phyloP scores from a whole-genome alignment of 53 echinoderm and acorn worm species.

The Temnopleurus reevesii region DNA sequence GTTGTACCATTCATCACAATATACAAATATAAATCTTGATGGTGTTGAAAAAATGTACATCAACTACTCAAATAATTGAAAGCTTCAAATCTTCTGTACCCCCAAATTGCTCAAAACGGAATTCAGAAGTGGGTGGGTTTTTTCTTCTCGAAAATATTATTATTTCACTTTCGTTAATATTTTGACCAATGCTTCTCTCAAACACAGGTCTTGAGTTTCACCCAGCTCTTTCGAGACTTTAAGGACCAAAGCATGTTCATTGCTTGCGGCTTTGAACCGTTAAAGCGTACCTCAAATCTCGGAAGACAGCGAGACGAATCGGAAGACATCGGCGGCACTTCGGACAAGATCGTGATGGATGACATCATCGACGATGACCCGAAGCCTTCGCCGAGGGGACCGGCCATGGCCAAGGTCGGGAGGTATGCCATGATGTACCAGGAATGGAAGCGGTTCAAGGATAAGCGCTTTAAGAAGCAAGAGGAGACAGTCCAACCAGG shows the following conservation, averaged over 20 bases:
- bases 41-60: too few species aligned
- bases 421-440: conserved; percentile 60
- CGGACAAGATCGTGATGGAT: conserved; percentile 32
- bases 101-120: too few species aligned
- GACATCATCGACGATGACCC: conserved; percentile 35
- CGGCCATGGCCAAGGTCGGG: conserved; percentile 59
- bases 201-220: conserved; percentile 82
- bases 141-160: too few species aligned
- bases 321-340: background rate
- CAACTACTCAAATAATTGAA: too few species aligned
- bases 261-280: conserved; percentile 85
- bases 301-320: conserved; percentile 51
- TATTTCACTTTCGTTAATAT: too few species aligned
- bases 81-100: too few species aligned
- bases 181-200: too few species aligned
- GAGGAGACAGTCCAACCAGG: conserved; percentile 56
- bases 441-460: conserved; percentile 62
- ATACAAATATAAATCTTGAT: too few species aligned
- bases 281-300: conserved; percentile 67
- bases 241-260: conserved; percentile 88
- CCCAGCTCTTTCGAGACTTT: conserved; percentile 92
- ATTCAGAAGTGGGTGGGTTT: too few species aligned
- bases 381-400: background rate
- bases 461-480: conserved; percentile 33
- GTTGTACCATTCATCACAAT: too few species aligned